Evolutionary conservation across 1,140 invertebrate species (phyloP), one percentile per base, ranked within the genome.

Genomic region (Habropoda laboriosa): DNA sequence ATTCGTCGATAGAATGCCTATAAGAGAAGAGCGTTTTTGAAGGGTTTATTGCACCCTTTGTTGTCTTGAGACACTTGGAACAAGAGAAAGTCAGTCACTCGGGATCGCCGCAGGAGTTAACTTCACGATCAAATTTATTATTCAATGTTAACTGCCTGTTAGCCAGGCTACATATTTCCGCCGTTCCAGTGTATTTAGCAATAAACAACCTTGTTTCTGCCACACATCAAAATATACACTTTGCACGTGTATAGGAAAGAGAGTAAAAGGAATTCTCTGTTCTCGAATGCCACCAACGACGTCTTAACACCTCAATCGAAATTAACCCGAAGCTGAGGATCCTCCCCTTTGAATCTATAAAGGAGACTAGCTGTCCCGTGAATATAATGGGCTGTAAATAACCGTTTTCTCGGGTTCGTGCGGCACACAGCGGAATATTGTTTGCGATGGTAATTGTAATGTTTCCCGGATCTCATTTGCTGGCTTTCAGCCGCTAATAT

Each of bases 361-460:
- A 24, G 21, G 51, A 27, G 51, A 53, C 51, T 8, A 1, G 42
- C 35, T 77, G 75, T 85, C 72, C 51, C 80, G 38, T 32, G 84
- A 72, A 53, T 83, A 88, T 88, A 88, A 89, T 90, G 79, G 88
- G 84, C 75, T 80, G 85, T 88, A 90, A 90, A 89, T 90, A 89
- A 89, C 77, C 74, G 71, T 88, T 88, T 88, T 63, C 80, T 85
- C 74, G 75, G 77, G 61, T 51, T 61, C 63, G 38, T n/a, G n/a
- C 64, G 7, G 64, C 42, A 18, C 58, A 70, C 73, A 66, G 75
- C 51, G 74, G 88, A 86, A 89, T 87, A 90, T 89, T 89, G 88
- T 90, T 90, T 89, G 85, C 86, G 75, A 88, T 87, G 85, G 87
- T 90, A 90, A 90, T 90, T 90, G 88, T 90, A 88, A 89, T 90